A percentile compares a stretch with the other conserved stretches of the same genome.
Evolutionary conservation across 2,113 vertebrate genomes (phyloP).

Genomic region (Cyphomyrus plagiostoma): DNA sequence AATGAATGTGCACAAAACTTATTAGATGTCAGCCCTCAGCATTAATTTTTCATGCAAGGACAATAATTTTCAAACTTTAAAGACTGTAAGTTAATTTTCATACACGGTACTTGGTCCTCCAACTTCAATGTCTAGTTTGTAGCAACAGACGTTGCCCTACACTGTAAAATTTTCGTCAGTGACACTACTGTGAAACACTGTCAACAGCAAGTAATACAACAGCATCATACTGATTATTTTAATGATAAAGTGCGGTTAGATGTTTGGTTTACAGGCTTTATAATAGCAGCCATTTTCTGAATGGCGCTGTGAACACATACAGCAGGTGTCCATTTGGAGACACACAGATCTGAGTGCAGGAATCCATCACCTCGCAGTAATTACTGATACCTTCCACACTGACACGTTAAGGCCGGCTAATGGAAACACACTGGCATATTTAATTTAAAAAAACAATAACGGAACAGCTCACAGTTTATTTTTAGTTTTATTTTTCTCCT

Average conservation of each 20-base stretch:
- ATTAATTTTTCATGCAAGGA: conserved; percentile 17
- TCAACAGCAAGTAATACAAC: conserved; percentile 16
- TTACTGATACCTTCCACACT: conserved; percentile 32
- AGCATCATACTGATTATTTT: conserved; percentile 9
- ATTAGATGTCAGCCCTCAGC: conserved; percentile 42
- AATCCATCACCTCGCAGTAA: conserved; percentile 24
- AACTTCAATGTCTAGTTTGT: conserved; percentile 22
- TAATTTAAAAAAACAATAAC: conserved; percentile 54
- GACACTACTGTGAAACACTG: background rate
- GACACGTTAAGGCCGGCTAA: conserved; percentile 29
- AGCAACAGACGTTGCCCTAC: background rate
- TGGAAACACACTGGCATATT: conserved; percentile 42
- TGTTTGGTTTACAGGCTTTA: conserved; percentile 18
- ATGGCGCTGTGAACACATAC: conserved; percentile 4
- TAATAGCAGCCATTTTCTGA: conserved; percentile 16
- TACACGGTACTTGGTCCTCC: conserved; percentile 35
- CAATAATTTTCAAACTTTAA: conserved; percentile 26
- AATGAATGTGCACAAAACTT: conserved; percentile 21
- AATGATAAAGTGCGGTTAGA: conserved; percentile 28
- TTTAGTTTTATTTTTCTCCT: conserved; percentile 57
- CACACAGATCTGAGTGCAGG: conserved; percentile 15
- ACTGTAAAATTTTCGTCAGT: background rate
- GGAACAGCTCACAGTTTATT: conserved; percentile 51
- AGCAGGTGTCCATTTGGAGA: background rate
- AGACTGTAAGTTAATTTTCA: conserved; percentile 24